These are phyloP conservation scores for Trinorchestia longiramus DNA, from an alignment of 1,140 invertebrate species.

Conservation along the genomic window DNA sequence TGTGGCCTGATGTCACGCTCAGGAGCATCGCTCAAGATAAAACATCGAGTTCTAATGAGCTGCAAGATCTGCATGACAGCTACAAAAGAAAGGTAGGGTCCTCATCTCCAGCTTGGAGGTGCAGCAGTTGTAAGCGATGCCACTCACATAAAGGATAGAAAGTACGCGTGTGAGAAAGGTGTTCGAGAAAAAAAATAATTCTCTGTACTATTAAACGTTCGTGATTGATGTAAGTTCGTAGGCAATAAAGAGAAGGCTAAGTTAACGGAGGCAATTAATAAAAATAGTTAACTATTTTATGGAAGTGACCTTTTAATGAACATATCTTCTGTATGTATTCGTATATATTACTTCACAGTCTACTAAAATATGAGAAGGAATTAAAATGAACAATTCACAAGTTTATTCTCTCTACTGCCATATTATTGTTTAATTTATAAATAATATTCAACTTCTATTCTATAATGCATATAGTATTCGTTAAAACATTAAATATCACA, in stretches of 20 bases:
- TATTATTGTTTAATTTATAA: no score
- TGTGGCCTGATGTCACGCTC: background rate
- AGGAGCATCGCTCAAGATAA: conserved; percentile 31
- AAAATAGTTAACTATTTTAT: background rate
- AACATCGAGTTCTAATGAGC: conserved; percentile 13
- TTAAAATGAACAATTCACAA: no score
- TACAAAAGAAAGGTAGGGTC: background rate
- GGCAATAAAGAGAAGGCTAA: background rate
- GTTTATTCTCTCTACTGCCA: no score
- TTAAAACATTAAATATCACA: no score
- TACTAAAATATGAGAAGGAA: no score
- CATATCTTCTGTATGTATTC: no score
- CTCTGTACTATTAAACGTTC: background rate
- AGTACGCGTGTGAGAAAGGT: background rate
- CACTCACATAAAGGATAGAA: background rate
- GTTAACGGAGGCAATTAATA: background rate
- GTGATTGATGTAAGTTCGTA: background rate
- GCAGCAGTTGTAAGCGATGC: background rate
- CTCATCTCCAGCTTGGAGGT: background rate
- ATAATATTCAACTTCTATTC: no score
- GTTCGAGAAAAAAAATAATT: background rate
- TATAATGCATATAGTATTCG: no score
- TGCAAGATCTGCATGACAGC: conserved; percentile 16
- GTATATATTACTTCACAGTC: no score
- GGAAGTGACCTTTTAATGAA: no score